Evolutionary conservation across 1,140 invertebrate species (phyloP), one percentile per base, ranked within the genome.

Genomic region (Danaus plexippus): DNA sequence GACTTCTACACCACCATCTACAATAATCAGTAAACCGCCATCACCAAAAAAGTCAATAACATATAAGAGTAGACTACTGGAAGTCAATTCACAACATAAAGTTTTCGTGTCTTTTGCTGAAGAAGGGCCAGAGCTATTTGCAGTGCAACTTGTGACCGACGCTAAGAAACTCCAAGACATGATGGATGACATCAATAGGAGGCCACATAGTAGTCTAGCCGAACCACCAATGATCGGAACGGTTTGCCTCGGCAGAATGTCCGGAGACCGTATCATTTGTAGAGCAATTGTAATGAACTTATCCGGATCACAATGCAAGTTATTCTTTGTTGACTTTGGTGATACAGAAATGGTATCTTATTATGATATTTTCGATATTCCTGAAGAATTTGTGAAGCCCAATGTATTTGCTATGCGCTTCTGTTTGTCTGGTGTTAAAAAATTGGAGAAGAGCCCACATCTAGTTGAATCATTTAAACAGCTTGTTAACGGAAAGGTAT

Each of bases 321-420:
- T 94, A 10, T 93, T 92, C 67, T 95, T 93, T 71, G 92, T 94
- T 12, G 94, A 95, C 79, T 94, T 92, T 75, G 94, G 94, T 8
- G 92, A 93, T 64, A 91, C 90, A 5, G 93, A 94, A 81, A 73
- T 90, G 59, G 87, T 94, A 18, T 88, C 89, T 5, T 90, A 90
- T 42, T 89, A 90, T 57, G 89, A 92, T 62, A 90, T 95, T 41
- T 95, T 89, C 77, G 89, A 92, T 76, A 90, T 95, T 62, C 93
- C 93, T 1, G 83, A 90, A 22, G 89, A 92, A 64, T 91, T 90
- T 78, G 88, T 94, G 11, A 88, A 90, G 44, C 91, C 91, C 0
- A 90, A 89, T 85, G 90, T 92, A 7, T 91, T 94, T 87, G 92
- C 93, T 10, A 90, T 93, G 66, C 88, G 92, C 57, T 92, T 94